Base-by-base conservation (phyloP, 1,140 invertebrate genomes). In the Sminthurides bifidus region DNA sequence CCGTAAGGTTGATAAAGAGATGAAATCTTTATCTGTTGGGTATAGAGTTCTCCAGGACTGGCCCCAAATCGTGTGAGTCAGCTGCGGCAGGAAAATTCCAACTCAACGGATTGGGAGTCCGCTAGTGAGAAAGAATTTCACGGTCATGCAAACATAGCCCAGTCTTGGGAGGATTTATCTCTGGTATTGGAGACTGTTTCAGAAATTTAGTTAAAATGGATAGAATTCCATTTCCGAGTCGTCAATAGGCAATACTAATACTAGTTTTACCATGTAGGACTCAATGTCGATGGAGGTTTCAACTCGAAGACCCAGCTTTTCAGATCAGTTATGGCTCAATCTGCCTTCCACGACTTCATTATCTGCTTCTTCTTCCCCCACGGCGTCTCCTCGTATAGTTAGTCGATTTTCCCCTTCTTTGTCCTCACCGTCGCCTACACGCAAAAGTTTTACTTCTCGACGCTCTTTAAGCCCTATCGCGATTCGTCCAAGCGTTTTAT, bases 391-490 rank as follows among this genome's bases (percentile, higher is more conserved):
- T 21, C 37, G 63, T 12, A 45, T 65, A 2, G 17, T 56, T 21
- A 45, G 43, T 19, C 35, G 59, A 44, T 65, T 65, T 37, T 65
- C 63, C 12, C 63, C 63, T 17, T 53, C 56, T 1, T 40, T 61
- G 4, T 59, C 57, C 12, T 65, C 63, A 6, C 74, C 75, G 5
- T 75, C 73, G 48, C 74, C 73, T 1, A 71, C 70, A 1, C 58
- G 69, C 19, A 69, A 68, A 56, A 68, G 64, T 50, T 69, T 70
- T 53, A 64, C 67, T 17, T 67, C 69, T 3, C 43, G 68, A 27
- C 54, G 69, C 38, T 69, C 68, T 38, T 60, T 69, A 10, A 69
- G 67, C 58, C 70, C 70, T 2, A 71, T 71, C 50, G 66, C 70
- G n/a, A 58, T 70, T 23, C 61, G 70, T n/a, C 63, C 63, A 5